phyloP scores from a whole-genome alignment of 2,888 invertebrate genomes.

The Acanthoscelides obtectus region DNA sequence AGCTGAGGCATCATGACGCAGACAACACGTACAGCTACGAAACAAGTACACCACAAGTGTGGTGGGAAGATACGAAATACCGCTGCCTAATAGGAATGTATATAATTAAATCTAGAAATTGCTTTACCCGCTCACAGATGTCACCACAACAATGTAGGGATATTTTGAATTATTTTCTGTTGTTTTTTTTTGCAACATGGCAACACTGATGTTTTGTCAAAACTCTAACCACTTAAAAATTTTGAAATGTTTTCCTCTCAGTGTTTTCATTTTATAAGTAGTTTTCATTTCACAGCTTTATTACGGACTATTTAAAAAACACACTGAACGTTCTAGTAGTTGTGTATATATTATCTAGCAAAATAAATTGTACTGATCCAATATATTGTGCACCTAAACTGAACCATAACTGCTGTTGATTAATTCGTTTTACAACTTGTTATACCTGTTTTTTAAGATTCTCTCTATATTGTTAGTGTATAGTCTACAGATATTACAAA shows the following conservation, averaged over 20 bases:
- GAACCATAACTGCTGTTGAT: too few relatives aligned
- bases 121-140: too few relatives aligned
- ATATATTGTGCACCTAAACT: too few relatives aligned
- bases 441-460: neutral
- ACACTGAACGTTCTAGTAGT: neutral
- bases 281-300: neutral
- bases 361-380: neutral
- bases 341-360: neutral
- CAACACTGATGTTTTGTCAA: neutral
- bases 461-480: neutral
- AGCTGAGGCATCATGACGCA: too few relatives aligned
- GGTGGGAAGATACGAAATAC: too few relatives aligned
- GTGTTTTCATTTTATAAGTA: neutral
- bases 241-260: neutral
- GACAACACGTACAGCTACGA: too few relatives aligned
- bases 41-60: too few relatives aligned
- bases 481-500: neutral
- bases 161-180: too few relatives aligned
- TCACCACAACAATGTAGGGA: too few relatives aligned
- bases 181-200: too few relatives aligned
- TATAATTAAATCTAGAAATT: too few relatives aligned
- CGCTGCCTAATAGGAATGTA: too few relatives aligned
- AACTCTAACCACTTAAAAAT: neutral
- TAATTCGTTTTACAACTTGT: neutral
- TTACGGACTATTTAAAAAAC: neutral